Evolutionary conservation across 2,888 invertebrate species (phyloP), one percentile per base, ranked within the genome.

Genomic region (Protophormia terraenovae): DNA sequence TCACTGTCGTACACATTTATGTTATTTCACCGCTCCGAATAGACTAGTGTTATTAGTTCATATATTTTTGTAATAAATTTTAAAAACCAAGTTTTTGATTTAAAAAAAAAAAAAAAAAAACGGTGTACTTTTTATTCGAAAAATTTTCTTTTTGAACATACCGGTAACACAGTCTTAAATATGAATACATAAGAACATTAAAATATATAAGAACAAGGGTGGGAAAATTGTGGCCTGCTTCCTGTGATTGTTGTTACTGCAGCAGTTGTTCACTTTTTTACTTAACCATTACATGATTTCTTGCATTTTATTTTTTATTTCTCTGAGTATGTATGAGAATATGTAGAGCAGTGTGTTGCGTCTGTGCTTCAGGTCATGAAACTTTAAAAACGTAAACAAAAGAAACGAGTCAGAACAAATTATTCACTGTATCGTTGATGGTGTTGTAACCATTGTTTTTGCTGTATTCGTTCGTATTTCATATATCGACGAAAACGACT

Each of bases 331-430:
- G 32, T 76, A n/a, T 55, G n/a, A 84, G 35, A 38, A 72, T 66
- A 85, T 86, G 78, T 83, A 67, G 83, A 86, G 85, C 85, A 81
- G 81, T 83, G 76, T 83, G 85, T 77, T 83, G 78, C 79, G 67
- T 77, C 77, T 81, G 66, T 67, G 47, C 79, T 77, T 62, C 82
- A 81, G 87, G 90, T 91, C 91, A 90, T 91, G 90, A 90, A 91
- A 90, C 89, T 90, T 91, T 90, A 90, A 90, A 89, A 53, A 88
- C 88, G 90, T 90, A 91, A 91, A 91, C 91, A 91, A 91, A 89
- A 89, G 89, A 86, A 87, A 84, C 84, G 87, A 87, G 86, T 82
- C 88, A 87, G 84, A 79, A 75, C 76, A 84, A 83, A 84, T 76
- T 32, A 64, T 75, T 58, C 66, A 32, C 32, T n/a, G n/a, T 73